Evolutionary conservation across 1,140 invertebrate species (phyloP).

Genomic region (Pantala flavescens): DNA sequence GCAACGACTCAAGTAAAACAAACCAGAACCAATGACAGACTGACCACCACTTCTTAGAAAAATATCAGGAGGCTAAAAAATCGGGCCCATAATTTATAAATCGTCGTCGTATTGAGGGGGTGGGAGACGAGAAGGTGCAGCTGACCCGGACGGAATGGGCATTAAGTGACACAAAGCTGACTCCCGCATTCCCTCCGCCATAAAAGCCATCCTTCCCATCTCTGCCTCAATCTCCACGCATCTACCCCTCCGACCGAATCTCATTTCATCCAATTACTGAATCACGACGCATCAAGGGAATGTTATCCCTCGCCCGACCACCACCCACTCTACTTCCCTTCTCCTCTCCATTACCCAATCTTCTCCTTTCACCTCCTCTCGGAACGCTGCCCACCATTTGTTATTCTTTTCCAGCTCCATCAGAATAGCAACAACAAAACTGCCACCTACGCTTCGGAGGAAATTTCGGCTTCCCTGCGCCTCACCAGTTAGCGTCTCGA

Average conservation of each 20-base stretch:
- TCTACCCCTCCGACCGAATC: neutral
- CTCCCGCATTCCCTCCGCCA: conserved; percentile 1
- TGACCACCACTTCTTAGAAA: too few relatives aligned
- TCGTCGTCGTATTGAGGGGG: neutral
- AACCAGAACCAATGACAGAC: too few relatives aligned
- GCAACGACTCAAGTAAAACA: too few relatives aligned
- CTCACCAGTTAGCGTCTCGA: too few relatives aligned
- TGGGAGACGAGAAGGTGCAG: neutral
- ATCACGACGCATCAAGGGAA: conserved; percentile 8
- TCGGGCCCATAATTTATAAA: too few relatives aligned
- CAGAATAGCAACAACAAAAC: too few relatives aligned
- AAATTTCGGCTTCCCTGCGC: too few relatives aligned
- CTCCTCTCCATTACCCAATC: neutral
- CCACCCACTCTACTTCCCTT: neutral
- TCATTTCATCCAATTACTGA: conserved; percentile 10
- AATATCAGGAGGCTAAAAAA: too few relatives aligned
- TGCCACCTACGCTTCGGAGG: too few relatives aligned
- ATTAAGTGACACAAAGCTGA: conserved; percentile 9
- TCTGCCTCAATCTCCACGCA: neutral
- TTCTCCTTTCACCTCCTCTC: too few relatives aligned
- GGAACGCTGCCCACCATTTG: too few relatives aligned
- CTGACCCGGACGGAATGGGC: neutral
- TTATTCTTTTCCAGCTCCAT: too few relatives aligned
- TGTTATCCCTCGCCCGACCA: neutral
- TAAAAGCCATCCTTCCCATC: neutral